Conservation (phyloP, 2,113 vertebrate species). For the Mystacornis crossleyi region DNA sequence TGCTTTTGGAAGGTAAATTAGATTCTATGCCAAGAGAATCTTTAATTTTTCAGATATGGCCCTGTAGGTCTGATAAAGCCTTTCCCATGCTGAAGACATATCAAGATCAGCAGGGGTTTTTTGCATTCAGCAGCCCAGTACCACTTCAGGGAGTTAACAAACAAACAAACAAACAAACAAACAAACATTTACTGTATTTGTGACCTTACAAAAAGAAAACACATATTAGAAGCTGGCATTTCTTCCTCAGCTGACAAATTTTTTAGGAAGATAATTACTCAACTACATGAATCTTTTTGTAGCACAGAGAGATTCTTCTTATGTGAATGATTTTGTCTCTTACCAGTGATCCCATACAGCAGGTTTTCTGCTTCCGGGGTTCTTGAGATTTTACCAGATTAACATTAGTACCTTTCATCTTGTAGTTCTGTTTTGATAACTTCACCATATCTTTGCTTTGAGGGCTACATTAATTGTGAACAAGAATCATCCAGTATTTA, state of each 20-base stretch:
- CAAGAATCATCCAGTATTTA: background rate
- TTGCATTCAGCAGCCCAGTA: background rate
- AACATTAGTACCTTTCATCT: background rate
- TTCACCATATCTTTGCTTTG: background rate
- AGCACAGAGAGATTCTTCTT: background rate
- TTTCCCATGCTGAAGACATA: background rate
- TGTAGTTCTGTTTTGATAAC: background rate
- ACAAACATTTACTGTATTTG: background rate
- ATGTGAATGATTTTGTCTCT: background rate
- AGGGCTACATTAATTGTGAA: slow-evolving; percentile 13
- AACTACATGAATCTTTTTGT: background rate
- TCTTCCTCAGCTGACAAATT: background rate
- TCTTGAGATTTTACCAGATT: background rate
- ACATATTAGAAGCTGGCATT: background rate
- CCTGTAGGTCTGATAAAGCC: background rate
- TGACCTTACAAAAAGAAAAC: background rate
- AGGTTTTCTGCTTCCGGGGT: background rate
- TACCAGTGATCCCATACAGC: background rate
- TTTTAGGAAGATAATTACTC: background rate
- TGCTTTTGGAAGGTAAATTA: background rate
- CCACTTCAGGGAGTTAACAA: background rate
- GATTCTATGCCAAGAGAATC: background rate
- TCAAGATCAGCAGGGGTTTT: background rate
- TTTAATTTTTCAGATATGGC: background rate
- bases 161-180: background rate